phyloP scores from a whole-genome alignment of 2,797 vertebrate genomes.

The Acanthurus leucopareius region DNA sequence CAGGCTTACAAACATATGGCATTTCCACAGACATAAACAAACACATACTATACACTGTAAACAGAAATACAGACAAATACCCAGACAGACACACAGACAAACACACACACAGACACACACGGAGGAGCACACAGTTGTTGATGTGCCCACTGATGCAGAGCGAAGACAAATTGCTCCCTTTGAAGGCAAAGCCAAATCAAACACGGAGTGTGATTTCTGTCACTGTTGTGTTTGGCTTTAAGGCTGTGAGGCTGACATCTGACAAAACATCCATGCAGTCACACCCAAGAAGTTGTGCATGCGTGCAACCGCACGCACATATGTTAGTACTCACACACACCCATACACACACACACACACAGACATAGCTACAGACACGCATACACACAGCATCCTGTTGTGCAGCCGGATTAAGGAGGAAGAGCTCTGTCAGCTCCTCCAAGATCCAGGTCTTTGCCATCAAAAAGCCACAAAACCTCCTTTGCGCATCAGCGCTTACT shows the following conservation, averaged over 20 bases:
- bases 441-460: constrained; percentile 60
- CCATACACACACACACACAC: neutral
- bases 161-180: constrained; percentile 82
- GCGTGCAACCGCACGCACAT: neutral
- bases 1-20: constrained; percentile 6
- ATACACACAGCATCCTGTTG: constrained; percentile 18
- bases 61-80: constrained; percentile 40
- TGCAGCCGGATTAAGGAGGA: constrained; percentile 60
- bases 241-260: constrained; percentile 71
- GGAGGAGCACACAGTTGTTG: constrained; percentile 63
- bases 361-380: constrained; percentile 15
- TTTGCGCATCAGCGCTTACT: constrained; percentile 35
- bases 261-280: constrained; percentile 72
- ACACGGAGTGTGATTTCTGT: constrained; percentile 77
- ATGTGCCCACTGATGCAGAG: constrained; percentile 78
- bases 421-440: constrained; percentile 65
- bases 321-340: neutral
- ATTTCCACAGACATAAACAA: constrained; percentile 21
- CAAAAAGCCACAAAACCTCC: constrained; percentile 62
- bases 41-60: constrained; percentile 43
- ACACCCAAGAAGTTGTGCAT: constrained; percentile 64
- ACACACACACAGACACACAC: constrained; percentile 21
- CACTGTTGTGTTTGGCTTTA: constrained; percentile 72
- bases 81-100: constrained; percentile 15
- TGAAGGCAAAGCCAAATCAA: constrained; percentile 80